Evolutionary conservation across 2,888 invertebrate species (phyloP).

Genomic region (Patella caerulea): DNA sequence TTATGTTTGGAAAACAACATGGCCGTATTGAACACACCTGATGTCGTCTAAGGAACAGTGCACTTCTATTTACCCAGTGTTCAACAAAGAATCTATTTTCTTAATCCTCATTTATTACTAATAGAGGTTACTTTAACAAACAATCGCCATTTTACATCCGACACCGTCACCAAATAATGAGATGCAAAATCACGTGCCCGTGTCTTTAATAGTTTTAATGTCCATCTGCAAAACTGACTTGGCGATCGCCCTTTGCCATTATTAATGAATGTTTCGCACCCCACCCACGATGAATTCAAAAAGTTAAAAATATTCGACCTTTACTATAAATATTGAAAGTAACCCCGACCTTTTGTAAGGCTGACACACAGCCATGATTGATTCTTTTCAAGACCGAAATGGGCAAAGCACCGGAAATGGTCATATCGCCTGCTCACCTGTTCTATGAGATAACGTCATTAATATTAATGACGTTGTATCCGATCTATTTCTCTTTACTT

Average conservation of each 20-base stretch:
- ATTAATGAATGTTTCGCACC: too few relatives aligned
- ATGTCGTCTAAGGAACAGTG: not conserved
- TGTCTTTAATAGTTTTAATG: conserved; percentile 3
- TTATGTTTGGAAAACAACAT: not conserved
- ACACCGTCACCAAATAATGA: not conserved
- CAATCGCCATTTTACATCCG: not conserved
- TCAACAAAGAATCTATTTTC: conserved; percentile 9
- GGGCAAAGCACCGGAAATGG: not conserved
- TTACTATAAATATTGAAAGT: too few relatives aligned
- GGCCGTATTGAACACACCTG: not conserved
- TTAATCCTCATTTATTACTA: conserved; percentile 4
- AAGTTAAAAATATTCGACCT: too few relatives aligned
- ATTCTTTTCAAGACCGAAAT: not conserved
- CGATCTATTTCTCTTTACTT: not conserved
- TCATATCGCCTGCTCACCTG: not conserved
- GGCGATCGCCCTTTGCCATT: not conserved
- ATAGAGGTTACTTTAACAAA: conserved; percentile 1
- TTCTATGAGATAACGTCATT: not conserved
- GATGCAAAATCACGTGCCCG: conserved; percentile 5
- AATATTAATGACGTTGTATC: not conserved
- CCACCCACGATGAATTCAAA: too few relatives aligned
- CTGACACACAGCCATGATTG: not conserved
- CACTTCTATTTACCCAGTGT: not conserved
- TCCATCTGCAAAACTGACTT: conserved; percentile 4
- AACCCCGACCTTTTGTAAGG: not conserved